Evolutionary conservation across 2,113 vertebrate genomes (phyloP), one percentile per base, ranked within the genome.

Genomic region (Xyliphius kryptos): DNA sequence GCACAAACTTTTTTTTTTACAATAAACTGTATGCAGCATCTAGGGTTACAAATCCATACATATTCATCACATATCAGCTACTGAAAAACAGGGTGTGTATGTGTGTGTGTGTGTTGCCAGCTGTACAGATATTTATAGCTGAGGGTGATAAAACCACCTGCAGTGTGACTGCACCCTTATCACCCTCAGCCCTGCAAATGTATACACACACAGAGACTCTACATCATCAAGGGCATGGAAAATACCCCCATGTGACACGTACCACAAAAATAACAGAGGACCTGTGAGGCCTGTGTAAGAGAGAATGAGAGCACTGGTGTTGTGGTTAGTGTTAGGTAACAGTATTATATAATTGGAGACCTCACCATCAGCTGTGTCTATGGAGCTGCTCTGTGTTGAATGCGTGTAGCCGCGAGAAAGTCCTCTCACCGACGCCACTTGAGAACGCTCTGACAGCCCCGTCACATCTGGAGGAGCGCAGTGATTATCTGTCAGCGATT

Each of bases 361-460:
- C 88, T 93, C 80, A 97, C 94, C 94, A 75, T 94, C 92, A 59
- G 91, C 93, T 0, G 95, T 97, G 76, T 98, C 93, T 86, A 97
- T 85, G 57, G 89, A 68, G 69, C 80, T 89, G 71, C 81, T 88
- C 78, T 86, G 79, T 66, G 83, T 79, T 77, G 82, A 81, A 63
- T 83, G 79, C 78, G 82, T 90, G 79, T 82, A 78, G 72, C 88
- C 85, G 9, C 85, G 88, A 63, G 92, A 86, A 52, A 87, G 65
- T 26, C 90, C 90, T 79, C 90, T 86, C 58, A 92, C 84, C 0
- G 92, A 91, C 1, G 88, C 85, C 17, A 89, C 82, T 77, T 91
- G 92, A 0, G 91, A 87, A 46, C 78, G 86, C 74, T 95, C 90
- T 44, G 85, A 82, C 43, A 95, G 86, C 69, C 93, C 93, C 0